Evolutionary conservation across 2,113 vertebrate species (phyloP).

Genomic region (Leucoraja erinaceus): DNA sequence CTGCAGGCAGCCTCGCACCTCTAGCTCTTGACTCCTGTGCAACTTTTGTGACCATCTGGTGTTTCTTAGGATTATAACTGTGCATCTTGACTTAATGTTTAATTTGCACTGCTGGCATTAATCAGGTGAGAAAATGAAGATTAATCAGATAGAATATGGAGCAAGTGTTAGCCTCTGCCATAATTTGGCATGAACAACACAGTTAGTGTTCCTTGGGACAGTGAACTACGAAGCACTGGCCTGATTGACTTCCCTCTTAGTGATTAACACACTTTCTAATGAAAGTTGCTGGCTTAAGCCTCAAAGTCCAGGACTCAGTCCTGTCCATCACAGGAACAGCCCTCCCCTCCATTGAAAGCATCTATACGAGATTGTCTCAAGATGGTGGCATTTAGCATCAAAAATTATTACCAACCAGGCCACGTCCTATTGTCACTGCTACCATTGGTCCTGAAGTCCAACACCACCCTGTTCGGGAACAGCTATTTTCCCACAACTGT

Average conservation of each 20-base stretch:
- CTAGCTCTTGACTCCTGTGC: background rate
- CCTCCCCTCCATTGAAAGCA: too few species aligned
- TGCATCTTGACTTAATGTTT: background rate
- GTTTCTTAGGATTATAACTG: conserved; percentile 16
- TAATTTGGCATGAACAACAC: background rate
- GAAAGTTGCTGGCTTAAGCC: background rate
- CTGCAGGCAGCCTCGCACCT: conserved; percentile 12
- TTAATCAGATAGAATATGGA: conserved; percentile 10
- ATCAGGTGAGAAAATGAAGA: conserved; percentile 2
- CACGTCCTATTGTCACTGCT: too few species aligned
- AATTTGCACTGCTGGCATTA: conserved; percentile 6
- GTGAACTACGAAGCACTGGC: background rate
- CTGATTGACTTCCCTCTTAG: background rate
- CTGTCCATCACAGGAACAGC: too few species aligned
- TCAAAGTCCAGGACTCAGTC: background rate
- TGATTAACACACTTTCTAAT: background rate
- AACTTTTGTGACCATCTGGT: conserved; percentile 30
- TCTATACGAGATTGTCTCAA: too few species aligned
- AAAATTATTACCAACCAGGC: too few species aligned
- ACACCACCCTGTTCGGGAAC: too few species aligned
- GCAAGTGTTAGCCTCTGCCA: background rate
- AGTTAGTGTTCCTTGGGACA: background rate
- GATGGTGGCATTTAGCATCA: too few species aligned
- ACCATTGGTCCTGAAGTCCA: too few species aligned
- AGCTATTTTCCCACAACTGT: too few species aligned